Evolutionary conservation across 2,797 vertebrate species (phyloP).

Genomic region (Chrysocyon brachyurus): DNA sequence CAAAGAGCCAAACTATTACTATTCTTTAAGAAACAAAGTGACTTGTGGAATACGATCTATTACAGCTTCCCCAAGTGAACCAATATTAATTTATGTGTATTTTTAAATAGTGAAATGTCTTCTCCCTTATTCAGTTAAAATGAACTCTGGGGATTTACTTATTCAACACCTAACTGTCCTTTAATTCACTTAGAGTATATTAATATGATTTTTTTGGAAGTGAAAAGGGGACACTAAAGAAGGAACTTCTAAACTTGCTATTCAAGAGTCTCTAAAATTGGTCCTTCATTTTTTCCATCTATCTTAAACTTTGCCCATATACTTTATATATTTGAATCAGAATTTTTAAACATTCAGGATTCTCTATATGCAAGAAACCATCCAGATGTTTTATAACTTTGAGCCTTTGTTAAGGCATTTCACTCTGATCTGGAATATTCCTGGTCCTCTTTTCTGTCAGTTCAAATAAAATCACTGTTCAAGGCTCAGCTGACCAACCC

Average conservation of each 20-base stretch:
- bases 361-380: background rate
- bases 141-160: background rate
- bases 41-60: background rate
- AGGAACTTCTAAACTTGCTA: background rate
- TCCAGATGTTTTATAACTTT: background rate
- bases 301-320: background rate
- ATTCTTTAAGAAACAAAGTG: background rate
- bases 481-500: background rate
- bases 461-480: background rate
- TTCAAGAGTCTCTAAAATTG: background rate
- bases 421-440: background rate
- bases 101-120: background rate
- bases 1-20: background rate
- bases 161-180: background rate
- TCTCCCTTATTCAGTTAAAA: background rate
- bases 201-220: background rate
- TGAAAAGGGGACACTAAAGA: background rate
- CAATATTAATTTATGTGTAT: background rate
- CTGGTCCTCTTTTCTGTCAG: background rate
- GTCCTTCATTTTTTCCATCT: background rate
- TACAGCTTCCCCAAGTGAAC: background rate
- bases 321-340: background rate
- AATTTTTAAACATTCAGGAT: background rate
- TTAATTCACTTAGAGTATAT: background rate
- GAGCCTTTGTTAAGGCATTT: background rate